Conservation (phyloP, 2,888 invertebrate species). For the Leptopilina myrica region DNA sequence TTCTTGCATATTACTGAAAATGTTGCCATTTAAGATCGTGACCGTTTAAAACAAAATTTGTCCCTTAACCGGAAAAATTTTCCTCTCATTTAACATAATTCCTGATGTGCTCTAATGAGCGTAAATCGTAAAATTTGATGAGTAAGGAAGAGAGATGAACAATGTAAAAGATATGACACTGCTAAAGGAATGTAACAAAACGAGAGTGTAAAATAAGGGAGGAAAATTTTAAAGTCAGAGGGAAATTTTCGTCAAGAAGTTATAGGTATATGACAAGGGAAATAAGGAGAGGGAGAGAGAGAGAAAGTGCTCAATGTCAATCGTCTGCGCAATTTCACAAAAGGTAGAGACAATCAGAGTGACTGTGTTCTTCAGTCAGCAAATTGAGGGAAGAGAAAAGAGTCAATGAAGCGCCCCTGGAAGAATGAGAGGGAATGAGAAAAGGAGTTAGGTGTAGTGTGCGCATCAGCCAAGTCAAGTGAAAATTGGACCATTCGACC, state of each 20-base stretch:
- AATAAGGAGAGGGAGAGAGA: conserved; percentile 30
- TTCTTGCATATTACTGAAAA: neutral
- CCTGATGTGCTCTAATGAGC: neutral
- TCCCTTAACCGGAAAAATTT: neutral
- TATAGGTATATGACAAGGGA: too few species aligned
- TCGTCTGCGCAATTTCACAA: conserved; percentile 64
- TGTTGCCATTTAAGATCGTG: conserved; percentile 28
- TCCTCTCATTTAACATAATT: conserved; percentile 22
- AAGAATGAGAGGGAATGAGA: conserved; percentile 43
- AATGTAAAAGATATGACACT: conserved; percentile 19
- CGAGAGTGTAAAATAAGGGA: neutral
- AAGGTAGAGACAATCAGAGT: conserved; percentile 63
- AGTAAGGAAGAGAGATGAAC: neutral
- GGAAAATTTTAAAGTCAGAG: conserved; percentile 54
- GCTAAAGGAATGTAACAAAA: conserved; percentile 14
- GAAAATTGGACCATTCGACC: conserved; percentile 68
- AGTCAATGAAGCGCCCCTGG: conserved; percentile 32
- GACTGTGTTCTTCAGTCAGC: conserved; percentile 45
- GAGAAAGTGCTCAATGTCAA: conserved; percentile 60
- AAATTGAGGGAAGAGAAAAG: conserved; percentile 37
- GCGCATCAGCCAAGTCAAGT: conserved; percentile 65
- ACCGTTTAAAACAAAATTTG: conserved; percentile 24
- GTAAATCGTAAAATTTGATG: conserved; percentile 11
- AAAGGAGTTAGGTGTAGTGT: conserved; percentile 47
- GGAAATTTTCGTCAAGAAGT: conserved; percentile 61